phyloP scores from a whole-genome alignment of 2,113 vertebrate genomes.

The Picathartes gymnocephalus region DNA sequence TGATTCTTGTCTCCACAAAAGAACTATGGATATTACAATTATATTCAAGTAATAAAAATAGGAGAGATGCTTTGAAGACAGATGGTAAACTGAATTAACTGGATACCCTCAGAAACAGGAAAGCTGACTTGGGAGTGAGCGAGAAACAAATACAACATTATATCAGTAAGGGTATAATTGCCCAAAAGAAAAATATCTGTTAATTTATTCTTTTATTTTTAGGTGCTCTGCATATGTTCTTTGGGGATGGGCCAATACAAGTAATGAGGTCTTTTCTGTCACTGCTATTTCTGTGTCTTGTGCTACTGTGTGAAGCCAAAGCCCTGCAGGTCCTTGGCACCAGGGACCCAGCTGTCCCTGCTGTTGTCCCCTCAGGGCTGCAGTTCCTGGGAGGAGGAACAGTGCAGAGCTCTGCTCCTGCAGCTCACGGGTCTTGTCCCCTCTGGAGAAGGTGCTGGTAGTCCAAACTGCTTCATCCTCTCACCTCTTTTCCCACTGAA shows the following conservation, averaged over 20 bases:
- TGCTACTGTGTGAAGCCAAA: background rate
- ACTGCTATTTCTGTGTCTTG: background rate
- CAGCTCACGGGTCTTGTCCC: accelerated
- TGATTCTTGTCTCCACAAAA: background rate
- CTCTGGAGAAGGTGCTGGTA: background rate
- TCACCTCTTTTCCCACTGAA: background rate
- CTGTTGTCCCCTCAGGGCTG: background rate
- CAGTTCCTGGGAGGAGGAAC: background rate
- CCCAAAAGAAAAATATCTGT: background rate
- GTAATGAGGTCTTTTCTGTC: background rate
- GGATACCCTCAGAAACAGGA: background rate
- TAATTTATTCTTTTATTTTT: background rate
- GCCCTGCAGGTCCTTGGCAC: background rate
- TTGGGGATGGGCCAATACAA: background rate
- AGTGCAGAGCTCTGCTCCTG: background rate
- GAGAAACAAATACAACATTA: background rate
- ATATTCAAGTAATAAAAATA: conserved; percentile 23
- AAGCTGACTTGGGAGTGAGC: background rate
- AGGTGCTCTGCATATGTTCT: background rate
- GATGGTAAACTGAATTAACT: conserved; percentile 41
- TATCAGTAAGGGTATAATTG: background rate
- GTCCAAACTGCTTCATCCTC: background rate
- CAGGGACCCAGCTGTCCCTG: background rate
- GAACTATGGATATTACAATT: background rate
- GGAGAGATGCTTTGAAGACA: background rate